These are phyloP conservation scores for Procambarus clarkii DNA, from an alignment of 1,140 invertebrate species.

Conservation along the genomic window DNA sequence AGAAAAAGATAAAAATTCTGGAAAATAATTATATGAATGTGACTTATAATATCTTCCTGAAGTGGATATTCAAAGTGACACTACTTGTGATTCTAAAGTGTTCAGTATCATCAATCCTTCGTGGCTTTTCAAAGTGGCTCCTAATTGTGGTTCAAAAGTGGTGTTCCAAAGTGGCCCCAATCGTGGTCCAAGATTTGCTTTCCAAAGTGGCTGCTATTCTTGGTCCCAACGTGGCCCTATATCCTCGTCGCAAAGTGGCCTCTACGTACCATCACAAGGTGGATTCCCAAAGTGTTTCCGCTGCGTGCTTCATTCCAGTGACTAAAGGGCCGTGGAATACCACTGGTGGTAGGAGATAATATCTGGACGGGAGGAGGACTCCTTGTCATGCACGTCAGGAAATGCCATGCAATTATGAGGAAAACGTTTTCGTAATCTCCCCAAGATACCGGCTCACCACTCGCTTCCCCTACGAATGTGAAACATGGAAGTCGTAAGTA, in stretches of 20 bases:
- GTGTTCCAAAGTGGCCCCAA: constrained; percentile 19
- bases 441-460: constrained; percentile 46
- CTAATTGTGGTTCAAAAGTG: background rate
- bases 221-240: constrained; percentile 2
- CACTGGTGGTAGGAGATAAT: constrained; percentile 33
- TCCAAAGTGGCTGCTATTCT: constrained; percentile 23
- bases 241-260: constrained; percentile 19
- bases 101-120: background rate
- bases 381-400: constrained; percentile 63
- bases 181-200: background rate
- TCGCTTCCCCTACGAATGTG: constrained; percentile 51
- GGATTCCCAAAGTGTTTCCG: constrained; percentile 38
- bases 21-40: background rate
- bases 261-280: background rate
- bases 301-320: constrained; percentile 18
- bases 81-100: background rate
- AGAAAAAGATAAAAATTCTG: background rate
- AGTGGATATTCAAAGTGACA: constrained; percentile 7
- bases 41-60: background rate
- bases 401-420: constrained; percentile 65
- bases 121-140: constrained; percentile 28
- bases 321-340: background rate
- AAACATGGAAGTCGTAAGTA: constrained; percentile 65
- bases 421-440: constrained; percentile 51
- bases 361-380: constrained; percentile 39